Conservation (phyloP, 2,888 invertebrate species). For the Rhodophaea formosa region DNA sequence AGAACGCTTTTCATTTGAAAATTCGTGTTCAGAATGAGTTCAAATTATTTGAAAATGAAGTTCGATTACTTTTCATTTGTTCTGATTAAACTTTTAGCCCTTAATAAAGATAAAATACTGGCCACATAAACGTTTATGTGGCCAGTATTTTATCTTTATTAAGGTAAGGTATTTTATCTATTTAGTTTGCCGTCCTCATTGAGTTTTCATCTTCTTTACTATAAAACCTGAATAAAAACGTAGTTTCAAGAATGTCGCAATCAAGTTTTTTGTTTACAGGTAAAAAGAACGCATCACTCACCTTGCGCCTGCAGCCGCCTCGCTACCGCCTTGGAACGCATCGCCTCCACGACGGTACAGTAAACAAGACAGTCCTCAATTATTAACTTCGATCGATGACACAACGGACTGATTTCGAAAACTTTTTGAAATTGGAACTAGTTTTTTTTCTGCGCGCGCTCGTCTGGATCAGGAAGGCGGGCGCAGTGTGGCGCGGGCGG, state of each 20-base stretch:
- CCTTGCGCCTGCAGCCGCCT: conserved; percentile 86
- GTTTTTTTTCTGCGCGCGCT: conserved; percentile 41
- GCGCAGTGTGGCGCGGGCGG: conserved; percentile 64
- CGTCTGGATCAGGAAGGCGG: conserved; percentile 31
- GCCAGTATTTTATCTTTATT: conserved; percentile 7
- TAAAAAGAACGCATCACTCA: conserved; percentile 53
- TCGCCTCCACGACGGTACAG: conserved; percentile 66
- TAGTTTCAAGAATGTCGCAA: neutral
- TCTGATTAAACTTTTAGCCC: neutral
- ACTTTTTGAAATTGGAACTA: conserved; percentile 51
- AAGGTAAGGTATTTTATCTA: too few species aligned
- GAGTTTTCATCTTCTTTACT: neutral
- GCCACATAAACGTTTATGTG: neutral
- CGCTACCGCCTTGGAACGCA: conserved; percentile 88
- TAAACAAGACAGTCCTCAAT: conserved; percentile 57
- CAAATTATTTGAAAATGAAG: neutral
- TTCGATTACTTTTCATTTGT: neutral
- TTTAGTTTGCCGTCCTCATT: too few species aligned
- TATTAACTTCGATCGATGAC: conserved; percentile 62
- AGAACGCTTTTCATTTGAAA: conserved; percentile 9
- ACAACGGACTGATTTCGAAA: conserved; percentile 46
- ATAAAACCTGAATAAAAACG: neutral
- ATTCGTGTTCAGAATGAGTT: conserved; percentile 9
- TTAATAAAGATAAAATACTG: too few species aligned
- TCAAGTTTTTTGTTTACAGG: neutral